These are phyloP conservation scores for Papilio dardanus DNA, from an alignment of 1,140 invertebrate genomes.

Conservation along the genomic window DNA sequence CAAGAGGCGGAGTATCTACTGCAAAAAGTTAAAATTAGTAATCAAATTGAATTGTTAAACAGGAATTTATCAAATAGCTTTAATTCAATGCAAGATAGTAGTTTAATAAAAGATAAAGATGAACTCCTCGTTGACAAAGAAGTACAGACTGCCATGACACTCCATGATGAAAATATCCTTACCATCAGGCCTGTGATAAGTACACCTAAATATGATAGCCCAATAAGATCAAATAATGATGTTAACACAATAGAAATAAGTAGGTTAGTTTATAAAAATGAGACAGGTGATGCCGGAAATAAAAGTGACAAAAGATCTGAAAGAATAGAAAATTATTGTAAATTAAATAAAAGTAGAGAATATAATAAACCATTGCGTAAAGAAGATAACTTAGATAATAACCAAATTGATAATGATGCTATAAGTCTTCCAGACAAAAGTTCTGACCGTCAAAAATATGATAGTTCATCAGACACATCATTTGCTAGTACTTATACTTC, in stretches of 20 bases:
- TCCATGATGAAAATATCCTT: slow-evolving; percentile 57
- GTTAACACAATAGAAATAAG: slow-evolving; percentile 73
- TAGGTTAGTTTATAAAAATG: slow-evolving; percentile 67
- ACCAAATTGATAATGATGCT: slow-evolving; percentile 39
- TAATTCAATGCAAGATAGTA: slow-evolving; percentile 68
- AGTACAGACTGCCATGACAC: slow-evolving; percentile 59
- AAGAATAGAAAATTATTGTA: slow-evolving; percentile 79
- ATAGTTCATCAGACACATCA: slow-evolving; percentile 69
- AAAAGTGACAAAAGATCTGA: slow-evolving; percentile 74
- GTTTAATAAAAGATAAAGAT: slow-evolving; percentile 50
- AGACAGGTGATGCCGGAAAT: slow-evolving; percentile 53
- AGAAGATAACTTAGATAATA: slow-evolving; percentile 45
- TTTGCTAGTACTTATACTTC: slow-evolving; percentile 61
- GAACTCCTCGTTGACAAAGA: slow-evolving; percentile 59
- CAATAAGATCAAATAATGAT: slow-evolving; percentile 74
- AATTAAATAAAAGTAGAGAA: slow-evolving; percentile 78
- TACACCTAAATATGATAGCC: slow-evolving; percentile 61
- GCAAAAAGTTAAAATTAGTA: slow-evolving; percentile 81
- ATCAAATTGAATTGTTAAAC: slow-evolving; percentile 81
- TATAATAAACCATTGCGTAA: slow-evolving; percentile 56
- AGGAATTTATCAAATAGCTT: slow-evolving; percentile 80
- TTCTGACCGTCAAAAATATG: slow-evolving; percentile 45
- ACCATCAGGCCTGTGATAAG: slow-evolving; percentile 72
- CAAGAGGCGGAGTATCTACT: slow-evolving; percentile 81
- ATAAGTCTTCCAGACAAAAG: slow-evolving; percentile 42